phyloP scores from a whole-genome alignment of 2,113 vertebrate species.

The Podocnemis expansa region DNA sequence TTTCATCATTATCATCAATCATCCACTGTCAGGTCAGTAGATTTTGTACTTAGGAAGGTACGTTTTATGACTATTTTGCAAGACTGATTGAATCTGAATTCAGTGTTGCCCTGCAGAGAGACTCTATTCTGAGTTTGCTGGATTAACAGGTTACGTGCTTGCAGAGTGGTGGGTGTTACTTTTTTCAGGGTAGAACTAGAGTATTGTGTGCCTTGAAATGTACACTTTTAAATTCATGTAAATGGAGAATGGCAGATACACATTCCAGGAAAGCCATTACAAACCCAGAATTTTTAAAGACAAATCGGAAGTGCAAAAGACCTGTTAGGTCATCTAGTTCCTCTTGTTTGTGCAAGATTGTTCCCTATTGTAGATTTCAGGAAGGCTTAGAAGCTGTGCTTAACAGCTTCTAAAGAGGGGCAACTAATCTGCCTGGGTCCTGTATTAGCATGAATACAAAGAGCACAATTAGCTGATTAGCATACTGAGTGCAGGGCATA shows the following conservation, averaged over 20 bases:
- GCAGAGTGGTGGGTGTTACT: conserved; percentile 6
- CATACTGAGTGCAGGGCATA: too few species aligned
- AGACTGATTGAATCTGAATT: conserved; percentile 46
- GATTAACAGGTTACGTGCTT: conserved; percentile 21
- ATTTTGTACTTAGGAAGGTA: neutral
- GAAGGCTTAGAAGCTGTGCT: too few species aligned
- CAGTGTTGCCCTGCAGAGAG: neutral
- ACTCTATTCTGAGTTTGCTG: neutral
- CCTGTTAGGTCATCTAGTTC: neutral
- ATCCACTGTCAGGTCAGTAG: neutral
- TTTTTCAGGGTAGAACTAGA: conserved; percentile 57
- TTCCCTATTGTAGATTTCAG: neutral
- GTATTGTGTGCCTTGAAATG: conserved; percentile 34
- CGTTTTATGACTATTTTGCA: conserved; percentile 30
- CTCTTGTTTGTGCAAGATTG: neutral
- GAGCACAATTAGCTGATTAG: too few species aligned
- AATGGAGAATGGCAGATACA: conserved; percentile 18
- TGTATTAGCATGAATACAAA: too few species aligned
- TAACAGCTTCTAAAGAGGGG: too few species aligned
- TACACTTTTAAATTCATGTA: conserved; percentile 31
- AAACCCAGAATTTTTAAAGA: conserved; percentile 6
- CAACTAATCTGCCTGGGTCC: too few species aligned
- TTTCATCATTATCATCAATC: conserved; percentile 1
- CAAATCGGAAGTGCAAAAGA: neutral
- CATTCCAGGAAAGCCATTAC: neutral